Conservation (phyloP, 2,888 invertebrate species). For the Parascotia fuliginaria region DNA sequence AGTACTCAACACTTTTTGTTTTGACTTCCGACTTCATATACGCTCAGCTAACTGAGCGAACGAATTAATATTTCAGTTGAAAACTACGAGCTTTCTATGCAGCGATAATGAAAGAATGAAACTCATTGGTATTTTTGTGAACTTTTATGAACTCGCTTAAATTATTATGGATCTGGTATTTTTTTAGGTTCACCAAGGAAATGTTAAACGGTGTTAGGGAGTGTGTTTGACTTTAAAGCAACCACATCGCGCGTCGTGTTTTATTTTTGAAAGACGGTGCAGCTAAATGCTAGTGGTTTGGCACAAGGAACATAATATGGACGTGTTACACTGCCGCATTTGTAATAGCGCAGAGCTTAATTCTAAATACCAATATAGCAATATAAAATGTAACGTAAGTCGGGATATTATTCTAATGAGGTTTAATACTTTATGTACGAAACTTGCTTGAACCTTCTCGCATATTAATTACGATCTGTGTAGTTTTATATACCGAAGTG, state of each 20-base stretch:
- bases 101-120: slow-evolving; percentile 3
- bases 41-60: slow-evolving; percentile 19
- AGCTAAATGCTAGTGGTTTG: no score
- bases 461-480: no score
- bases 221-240: neutral
- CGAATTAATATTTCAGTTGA: slow-evolving; percentile 30
- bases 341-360: no score
- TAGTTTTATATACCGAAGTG: no score
- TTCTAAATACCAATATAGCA: no score
- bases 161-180: neutral
- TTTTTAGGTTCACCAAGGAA: neutral
- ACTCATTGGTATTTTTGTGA: neutral
- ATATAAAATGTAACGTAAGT: no score
- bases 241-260: neutral
- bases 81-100: slow-evolving; percentile 4
- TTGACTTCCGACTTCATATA: slow-evolving; percentile 31
- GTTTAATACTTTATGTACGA: no score
- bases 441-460: no score
- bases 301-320: no score
- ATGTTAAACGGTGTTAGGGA: neutral
- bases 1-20: slow-evolving; percentile 33
- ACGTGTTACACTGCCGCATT: no score
- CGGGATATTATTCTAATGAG: no score
- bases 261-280: no score
- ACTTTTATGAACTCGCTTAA: neutral